These are phyloP conservation scores for Trachelus stipa DNA, from an alignment of 2,888 invertebrate genomes.

Conservation along the genomic window DNA sequence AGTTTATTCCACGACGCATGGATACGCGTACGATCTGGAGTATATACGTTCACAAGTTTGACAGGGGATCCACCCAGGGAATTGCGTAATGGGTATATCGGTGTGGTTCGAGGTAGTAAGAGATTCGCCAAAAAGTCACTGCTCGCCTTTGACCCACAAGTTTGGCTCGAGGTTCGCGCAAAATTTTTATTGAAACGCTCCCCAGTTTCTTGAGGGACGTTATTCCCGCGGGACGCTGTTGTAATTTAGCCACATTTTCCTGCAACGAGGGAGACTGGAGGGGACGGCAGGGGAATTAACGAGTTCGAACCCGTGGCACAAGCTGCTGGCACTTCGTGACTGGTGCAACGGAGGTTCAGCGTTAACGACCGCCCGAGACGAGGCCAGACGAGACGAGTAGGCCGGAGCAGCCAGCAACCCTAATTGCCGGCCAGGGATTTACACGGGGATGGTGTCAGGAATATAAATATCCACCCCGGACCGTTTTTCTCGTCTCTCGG, in stretches of 20 bases:
- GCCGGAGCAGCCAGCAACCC: conserved; percentile 38
- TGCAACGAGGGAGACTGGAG: conserved; percentile 23
- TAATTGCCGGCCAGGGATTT: conserved; percentile 57
- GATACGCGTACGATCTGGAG: neutral
- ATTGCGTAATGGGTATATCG: neutral
- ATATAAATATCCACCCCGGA: conserved; percentile 49
- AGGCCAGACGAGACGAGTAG: conserved; percentile 40
- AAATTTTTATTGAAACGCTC: neutral
- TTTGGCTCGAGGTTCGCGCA: neutral
- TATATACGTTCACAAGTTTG: neutral
- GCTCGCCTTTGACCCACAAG: neutral
- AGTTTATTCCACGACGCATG: neutral
- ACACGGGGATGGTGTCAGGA: conserved; percentile 48
- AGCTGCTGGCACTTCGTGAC: conserved; percentile 12
- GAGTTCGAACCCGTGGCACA: conserved; percentile 28
- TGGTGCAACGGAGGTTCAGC: conserved; percentile 42
- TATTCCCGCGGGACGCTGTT: neutral
- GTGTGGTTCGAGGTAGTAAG: no score
- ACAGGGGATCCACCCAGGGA: neutral
- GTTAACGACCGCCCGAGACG: conserved; percentile 51
- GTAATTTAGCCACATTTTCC: conserved; percentile 47
- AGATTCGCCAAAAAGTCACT: no score
- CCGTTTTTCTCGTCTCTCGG: conserved; percentile 22
- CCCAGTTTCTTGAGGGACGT: neutral
- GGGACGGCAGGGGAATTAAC: conserved; percentile 29